Percentiles rank a stretch among this genome's conserved stretches.
Evolutionary conservation across 2,797 vertebrate species (phyloP).

Genomic region (Vespertilio murinus): DNA sequence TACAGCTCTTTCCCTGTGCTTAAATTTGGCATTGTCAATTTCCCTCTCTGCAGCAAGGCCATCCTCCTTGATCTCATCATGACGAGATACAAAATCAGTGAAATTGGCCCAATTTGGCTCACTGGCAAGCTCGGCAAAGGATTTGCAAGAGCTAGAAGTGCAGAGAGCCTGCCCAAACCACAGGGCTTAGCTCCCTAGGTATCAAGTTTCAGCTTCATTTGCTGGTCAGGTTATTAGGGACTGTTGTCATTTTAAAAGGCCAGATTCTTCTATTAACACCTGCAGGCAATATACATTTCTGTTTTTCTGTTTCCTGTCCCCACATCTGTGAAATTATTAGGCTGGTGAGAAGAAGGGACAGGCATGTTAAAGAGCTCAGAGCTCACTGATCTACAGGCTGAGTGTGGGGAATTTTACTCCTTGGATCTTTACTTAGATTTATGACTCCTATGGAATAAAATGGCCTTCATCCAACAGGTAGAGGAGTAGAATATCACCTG

Average conservation of each 20-base stretch:
- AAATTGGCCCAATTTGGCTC: not conserved
- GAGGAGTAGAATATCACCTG: not conserved
- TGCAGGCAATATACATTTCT: not conserved
- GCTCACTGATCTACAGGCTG: not conserved
- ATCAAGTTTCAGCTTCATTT: not conserved
- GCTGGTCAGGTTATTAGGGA: not conserved
- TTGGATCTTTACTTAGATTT: not conserved
- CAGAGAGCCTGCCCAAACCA: not conserved
- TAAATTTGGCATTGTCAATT: constrained; percentile 61
- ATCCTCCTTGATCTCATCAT: constrained; percentile 56
- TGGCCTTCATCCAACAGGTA: not conserved
- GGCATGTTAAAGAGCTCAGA: not conserved
- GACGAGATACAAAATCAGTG: not conserved
- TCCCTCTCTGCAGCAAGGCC: constrained; percentile 36
- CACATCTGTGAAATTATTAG: not conserved
- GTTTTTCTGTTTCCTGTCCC: not conserved
- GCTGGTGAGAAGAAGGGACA: not conserved
- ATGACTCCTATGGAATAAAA: not conserved
- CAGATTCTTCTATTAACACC: not conserved
- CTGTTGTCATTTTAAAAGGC: constrained; percentile 25
- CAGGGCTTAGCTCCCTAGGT: not conserved
- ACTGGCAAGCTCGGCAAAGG: not conserved
- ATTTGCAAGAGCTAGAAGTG: not conserved
- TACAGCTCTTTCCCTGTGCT: constrained; percentile 29
- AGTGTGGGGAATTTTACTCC: constrained; percentile 12